Conservation (phyloP, 92 coral and sea anemone species). For the Zoanthus sansibaricus region DNA sequence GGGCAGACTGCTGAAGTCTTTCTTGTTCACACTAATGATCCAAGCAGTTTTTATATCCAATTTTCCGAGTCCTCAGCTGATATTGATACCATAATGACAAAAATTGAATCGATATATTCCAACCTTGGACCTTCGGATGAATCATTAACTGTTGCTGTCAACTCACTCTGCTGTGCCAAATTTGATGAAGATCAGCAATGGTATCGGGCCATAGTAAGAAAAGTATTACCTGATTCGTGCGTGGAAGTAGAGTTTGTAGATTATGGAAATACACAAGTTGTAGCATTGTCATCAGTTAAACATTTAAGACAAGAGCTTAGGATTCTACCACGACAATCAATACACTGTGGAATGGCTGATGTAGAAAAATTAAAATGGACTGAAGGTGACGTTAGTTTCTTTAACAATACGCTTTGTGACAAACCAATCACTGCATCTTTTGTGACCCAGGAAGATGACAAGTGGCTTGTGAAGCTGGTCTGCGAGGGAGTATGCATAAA, state of each 20-base stretch:
- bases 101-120: slow-evolving; percentile 69
- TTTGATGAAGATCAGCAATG: slow-evolving; percentile 79
- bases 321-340: slow-evolving; percentile 70
- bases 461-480: slow-evolving; percentile 79
- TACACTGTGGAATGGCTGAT: slow-evolving; percentile 75
- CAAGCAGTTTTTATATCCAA: slow-evolving; percentile 75
- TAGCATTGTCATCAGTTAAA: slow-evolving; percentile 59
- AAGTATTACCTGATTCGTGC: slow-evolving; percentile 50
- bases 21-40: slow-evolving; percentile 65
- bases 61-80: slow-evolving; percentile 59
- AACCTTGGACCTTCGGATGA: slow-evolving; percentile 50
- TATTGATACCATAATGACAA: slow-evolving; percentile 76
- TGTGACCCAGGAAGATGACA: slow-evolving; percentile 53
- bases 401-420: slow-evolving; percentile 70
- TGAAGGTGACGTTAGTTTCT: slow-evolving; percentile 47
- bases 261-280: slow-evolving; percentile 84
- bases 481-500: slow-evolving; percentile 65
- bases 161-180: slow-evolving; percentile 77
- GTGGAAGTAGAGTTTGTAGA: slow-evolving; percentile 87
- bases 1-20: slow-evolving; percentile 74
- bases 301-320: slow-evolving; percentile 64
- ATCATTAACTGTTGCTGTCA: slow-evolving; percentile 51
- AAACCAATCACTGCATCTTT: slow-evolving; percentile 80
- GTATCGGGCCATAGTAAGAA: slow-evolving; percentile 84
- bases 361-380: slow-evolving; percentile 64